Evolutionary conservation across 1,140 invertebrate genomes (phyloP).

Genomic region (Panulirus ornatus): DNA sequence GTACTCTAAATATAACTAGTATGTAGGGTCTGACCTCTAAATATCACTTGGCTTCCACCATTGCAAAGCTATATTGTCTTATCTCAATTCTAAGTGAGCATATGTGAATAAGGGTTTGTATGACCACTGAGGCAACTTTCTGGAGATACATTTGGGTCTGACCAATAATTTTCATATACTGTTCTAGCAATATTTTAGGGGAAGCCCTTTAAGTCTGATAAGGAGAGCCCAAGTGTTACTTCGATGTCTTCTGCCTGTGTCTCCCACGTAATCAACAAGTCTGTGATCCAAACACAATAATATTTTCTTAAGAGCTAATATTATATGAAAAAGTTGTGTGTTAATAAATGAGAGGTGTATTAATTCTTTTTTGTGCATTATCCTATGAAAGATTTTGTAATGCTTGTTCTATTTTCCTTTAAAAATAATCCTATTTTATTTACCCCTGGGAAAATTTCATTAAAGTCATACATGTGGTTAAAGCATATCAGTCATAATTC

Average conservation of each 20-base stretch:
- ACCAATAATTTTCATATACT: background rate
- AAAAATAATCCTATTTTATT: no score
- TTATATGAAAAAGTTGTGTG: slow-evolving; percentile 53
- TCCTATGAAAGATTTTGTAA: no score
- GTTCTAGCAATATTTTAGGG: background rate
- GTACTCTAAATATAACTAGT: background rate
- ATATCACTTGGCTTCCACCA: background rate
- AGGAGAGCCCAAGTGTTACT: background rate
- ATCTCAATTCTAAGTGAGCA: background rate
- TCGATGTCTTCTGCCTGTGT: slow-evolving; percentile 54
- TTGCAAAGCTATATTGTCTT: background rate
- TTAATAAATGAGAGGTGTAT: slow-evolving; percentile 65
- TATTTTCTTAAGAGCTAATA: slow-evolving; percentile 70
- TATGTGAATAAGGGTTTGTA: background rate
- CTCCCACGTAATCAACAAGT: slow-evolving; percentile 70
- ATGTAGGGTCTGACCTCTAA: background rate
- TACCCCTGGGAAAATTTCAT: no score
- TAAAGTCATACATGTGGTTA: no score
- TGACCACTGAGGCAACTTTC: background rate
- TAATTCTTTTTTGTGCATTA: no score
- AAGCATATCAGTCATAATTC: no score
- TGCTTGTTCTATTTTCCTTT: no score
- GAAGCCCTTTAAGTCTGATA: background rate
- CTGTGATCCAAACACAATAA: slow-evolving; percentile 71
- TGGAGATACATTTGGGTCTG: background rate